Percentiles rank a stretch among this genome's conserved stretches.
Evolutionary conservation across 2,888 invertebrate species (phyloP).

Genomic region (Eupithecia tripunctaria): DNA sequence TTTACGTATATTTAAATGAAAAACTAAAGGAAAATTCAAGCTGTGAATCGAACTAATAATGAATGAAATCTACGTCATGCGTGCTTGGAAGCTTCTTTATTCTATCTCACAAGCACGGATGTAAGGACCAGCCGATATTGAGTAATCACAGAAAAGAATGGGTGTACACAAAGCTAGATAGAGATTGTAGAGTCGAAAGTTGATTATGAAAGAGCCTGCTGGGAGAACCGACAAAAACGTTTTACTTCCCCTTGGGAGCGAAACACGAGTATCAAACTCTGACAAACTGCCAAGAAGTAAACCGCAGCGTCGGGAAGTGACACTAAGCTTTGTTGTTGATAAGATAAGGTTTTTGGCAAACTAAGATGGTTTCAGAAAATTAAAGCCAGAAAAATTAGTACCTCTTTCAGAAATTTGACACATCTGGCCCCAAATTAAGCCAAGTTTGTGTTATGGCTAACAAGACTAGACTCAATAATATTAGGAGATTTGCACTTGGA

Average conservation of each 20-base stretch:
- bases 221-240: conserved; percentile 12
- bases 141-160: background rate
- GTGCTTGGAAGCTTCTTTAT: too few relatives aligned
- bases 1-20: too few relatives aligned
- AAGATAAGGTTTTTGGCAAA: conserved; percentile 23
- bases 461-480: too few relatives aligned
- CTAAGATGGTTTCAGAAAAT: background rate
- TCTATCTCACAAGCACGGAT: too few relatives aligned
- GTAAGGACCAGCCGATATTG: background rate
- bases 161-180: background rate
- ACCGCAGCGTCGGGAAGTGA: conserved; percentile 38
- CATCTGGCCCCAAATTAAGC: too few relatives aligned
- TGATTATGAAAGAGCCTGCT: background rate
- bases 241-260: conserved; percentile 41
- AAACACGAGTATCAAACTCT: conserved; percentile 43
- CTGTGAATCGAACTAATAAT: too few relatives aligned
- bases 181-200: background rate
- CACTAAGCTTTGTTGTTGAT: conserved; percentile 30
- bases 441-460: too few relatives aligned
- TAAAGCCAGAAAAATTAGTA: background rate
- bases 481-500: too few relatives aligned
- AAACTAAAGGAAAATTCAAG: too few relatives aligned
- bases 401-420: background rate
- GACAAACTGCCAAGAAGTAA: conserved; percentile 56
- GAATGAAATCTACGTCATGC: too few relatives aligned